Evolutionary conservation across 2,888 invertebrate species (phyloP).

Genomic region (Nezara viridula): DNA sequence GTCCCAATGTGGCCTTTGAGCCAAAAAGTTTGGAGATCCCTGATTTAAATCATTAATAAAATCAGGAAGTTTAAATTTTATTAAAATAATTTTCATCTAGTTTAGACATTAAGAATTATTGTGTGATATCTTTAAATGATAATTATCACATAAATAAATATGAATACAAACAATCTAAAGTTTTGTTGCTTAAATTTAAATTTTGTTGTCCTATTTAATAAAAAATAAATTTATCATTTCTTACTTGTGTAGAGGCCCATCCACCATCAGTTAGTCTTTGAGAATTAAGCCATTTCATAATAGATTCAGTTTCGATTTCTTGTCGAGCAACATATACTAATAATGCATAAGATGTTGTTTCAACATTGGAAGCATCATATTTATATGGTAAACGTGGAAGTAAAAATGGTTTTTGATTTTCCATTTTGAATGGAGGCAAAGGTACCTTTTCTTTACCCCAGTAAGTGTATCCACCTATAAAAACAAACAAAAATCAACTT

Average conservation of each 20-base stretch:
- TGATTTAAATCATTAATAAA: no score
- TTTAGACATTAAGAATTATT: not conserved
- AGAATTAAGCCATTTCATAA: slow-evolving; percentile 91
- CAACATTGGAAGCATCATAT: slow-evolving; percentile 92
- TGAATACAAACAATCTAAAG: not conserved
- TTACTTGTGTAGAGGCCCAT: slow-evolving; percentile 86
- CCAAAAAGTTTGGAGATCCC: no score
- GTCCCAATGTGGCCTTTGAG: no score
- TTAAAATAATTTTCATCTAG: not conserved
- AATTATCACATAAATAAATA: not conserved
- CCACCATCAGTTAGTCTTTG: slow-evolving; percentile 89
- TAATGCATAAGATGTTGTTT: slow-evolving; percentile 92
- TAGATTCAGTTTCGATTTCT: slow-evolving; percentile 83
- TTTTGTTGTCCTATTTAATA: not conserved
- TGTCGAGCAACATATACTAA: slow-evolving; percentile 89
- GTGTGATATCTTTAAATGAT: not conserved
- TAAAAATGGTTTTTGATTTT: slow-evolving; percentile 92
- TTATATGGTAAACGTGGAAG: slow-evolving; percentile 89
- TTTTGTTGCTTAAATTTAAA: not conserved
- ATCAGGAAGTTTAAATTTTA: not conserved
- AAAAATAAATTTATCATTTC: not conserved
- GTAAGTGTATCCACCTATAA: slow-evolving; percentile 82
- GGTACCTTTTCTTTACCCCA: slow-evolving; percentile 88
- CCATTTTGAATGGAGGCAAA: slow-evolving; percentile 85
- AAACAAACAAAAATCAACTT: not conserved